Percentiles rank a stretch among this genome's conserved stretches.
phyloP scores from a whole-genome alignment of 2,113 vertebrate genomes.

The Clinocottus analis region DNA sequence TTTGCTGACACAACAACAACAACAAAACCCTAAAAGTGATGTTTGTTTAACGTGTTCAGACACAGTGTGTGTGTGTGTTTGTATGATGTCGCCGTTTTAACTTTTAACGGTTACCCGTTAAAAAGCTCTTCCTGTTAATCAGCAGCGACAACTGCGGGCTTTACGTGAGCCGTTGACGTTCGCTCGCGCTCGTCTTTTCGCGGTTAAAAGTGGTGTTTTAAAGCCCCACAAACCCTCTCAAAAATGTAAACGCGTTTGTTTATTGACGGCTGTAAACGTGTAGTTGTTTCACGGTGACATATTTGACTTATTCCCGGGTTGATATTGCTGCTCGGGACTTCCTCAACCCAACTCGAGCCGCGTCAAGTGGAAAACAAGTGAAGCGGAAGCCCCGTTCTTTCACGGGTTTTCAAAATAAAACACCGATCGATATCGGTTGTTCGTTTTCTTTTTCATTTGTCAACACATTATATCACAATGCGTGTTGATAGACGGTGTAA shows the following conservation, averaged over 20 bases:
- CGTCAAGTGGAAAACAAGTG: background rate
- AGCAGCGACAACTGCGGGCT: constrained; percentile 8
- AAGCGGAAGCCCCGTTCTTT: constrained; percentile 1
- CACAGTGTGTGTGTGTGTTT: background rate
- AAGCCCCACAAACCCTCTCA: too few relatives aligned
- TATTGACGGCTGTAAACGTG: too few relatives aligned
- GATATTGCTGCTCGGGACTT: constrained; percentile 40
- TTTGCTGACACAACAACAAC: background rate
- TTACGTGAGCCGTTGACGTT: background rate
- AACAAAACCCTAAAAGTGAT: background rate
- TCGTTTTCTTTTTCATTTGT: background rate
- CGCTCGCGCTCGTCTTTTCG: background rate
- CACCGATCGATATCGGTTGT: accelerated
- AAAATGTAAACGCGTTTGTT: accelerated
- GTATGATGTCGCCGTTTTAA: constrained; percentile 14
- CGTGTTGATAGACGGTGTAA: accelerated
- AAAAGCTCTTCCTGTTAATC: constrained; percentile 43
- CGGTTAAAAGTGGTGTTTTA: background rate
- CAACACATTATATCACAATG: background rate
- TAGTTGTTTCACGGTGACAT: background rate
- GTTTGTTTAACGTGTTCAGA: constrained; percentile 19
- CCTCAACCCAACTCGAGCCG: constrained; percentile 37
- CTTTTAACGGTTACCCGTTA: constrained; percentile 35
- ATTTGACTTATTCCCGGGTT: constrained; percentile 25
- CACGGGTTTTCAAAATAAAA: constrained; percentile 58